Base-by-base conservation (phyloP, 1,140 invertebrate genomes). In the Drosophila pectinifera region DNA sequence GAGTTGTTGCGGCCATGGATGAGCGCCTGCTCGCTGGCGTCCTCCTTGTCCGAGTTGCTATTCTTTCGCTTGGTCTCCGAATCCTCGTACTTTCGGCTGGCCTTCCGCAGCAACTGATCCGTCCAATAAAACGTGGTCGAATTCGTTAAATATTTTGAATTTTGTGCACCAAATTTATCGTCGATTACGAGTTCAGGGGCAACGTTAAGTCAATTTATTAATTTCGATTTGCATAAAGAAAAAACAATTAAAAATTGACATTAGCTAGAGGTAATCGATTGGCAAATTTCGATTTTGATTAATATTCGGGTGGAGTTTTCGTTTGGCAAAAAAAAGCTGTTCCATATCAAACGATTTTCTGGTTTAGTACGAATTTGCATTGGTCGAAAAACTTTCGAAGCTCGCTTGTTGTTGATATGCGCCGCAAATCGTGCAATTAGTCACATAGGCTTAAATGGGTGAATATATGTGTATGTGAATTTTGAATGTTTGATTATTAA, bases 11-110 rank as follows among this genome's bases (percentile, higher is more conserved):
- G 57, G 14, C 77, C 68, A 62, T 91, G 77, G 31, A 85, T 85
- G 2, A 80, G 77, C 5, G 80, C 51, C 56, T 84, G 76, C n/a
- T 75, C 84, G 69, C 73, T 72, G 65, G 63, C 78, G 69, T 91
- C 90, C 61, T 91, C 90, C 65, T 91, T 91, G 68, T 91, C 90
- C 62, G 90, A 91, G 55, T 91, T 91, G 84, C 91, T 91, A 34
- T 91, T 91, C 73, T 91, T 91, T 14, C 90, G 90, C 65, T 91
- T 91, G 16, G 62, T 41, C 18, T 91, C 90, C 26, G 73, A 11
- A 53, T 91, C 90, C 16, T 91, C 84, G 41, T 80, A 89, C 59
- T 81, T 90, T 46, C 77, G 74, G 14, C 58, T 65, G 18, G 76
- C 55, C 61, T 73, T 75, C n/a, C 91, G 91, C 75, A 92, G 48